A percentile compares a stretch with the other conserved stretches of the same genome.
These are phyloP conservation scores for Brachionus calyciflorus DNA, from an alignment of 1,140 invertebrate genomes.

Conservation along the genomic window DNA sequence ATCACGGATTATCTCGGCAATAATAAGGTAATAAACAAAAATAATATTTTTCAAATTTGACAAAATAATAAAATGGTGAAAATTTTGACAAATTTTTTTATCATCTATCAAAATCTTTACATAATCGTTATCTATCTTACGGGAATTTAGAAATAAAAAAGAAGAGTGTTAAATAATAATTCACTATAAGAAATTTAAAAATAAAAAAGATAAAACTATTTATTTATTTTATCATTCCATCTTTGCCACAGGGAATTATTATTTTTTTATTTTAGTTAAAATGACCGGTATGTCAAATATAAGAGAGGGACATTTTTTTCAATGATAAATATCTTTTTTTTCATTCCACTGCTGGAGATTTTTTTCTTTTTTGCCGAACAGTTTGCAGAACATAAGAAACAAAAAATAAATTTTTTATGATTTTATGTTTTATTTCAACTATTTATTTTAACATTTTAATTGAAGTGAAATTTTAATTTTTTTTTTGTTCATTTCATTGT, in stretches of 20 bases:
- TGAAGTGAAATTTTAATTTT: not conserved
- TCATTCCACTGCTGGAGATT: not conserved
- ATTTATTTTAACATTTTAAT: slow-evolving; percentile 29
- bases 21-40: not conserved
- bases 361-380: no score
- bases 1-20: slow-evolving; percentile 8
- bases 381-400: no score
- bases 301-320: no score
- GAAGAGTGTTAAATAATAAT: no score
- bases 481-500: not conserved
- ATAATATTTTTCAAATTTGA: not conserved
- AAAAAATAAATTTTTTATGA: no score
- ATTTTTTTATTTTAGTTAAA: no score
- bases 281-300: not conserved
- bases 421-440: no score
- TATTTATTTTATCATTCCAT: not conserved
- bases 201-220: no score
- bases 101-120: slow-evolving; percentile 4
- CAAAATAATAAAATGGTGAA: no score
- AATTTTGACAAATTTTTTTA: slow-evolving; percentile 25
- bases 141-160: slow-evolving; percentile 6
- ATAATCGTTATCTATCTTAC: slow-evolving; percentile 38
- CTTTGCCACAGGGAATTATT: not conserved
- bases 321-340: slow-evolving; percentile 1
- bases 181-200: not conserved